These are phyloP conservation scores for Octomys mimax DNA, from an alignment of 2,797 vertebrate species.

Conservation along the genomic window DNA sequence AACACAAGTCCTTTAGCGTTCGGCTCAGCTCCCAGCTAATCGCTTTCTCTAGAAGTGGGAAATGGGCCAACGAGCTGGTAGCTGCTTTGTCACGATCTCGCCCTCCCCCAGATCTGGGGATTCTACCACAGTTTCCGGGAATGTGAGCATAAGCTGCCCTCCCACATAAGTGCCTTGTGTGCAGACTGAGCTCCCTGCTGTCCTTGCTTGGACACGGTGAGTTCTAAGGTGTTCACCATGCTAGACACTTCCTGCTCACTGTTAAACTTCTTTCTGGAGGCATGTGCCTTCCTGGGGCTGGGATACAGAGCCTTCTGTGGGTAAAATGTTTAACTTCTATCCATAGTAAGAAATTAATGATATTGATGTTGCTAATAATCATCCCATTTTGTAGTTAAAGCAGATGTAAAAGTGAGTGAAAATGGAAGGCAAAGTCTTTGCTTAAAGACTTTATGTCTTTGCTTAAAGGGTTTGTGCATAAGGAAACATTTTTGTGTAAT, in stretches of 20 bases:
- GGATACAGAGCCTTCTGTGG: neutral
- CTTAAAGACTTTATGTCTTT: neutral
- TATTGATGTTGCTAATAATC: neutral
- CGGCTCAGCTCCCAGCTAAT: neutral
- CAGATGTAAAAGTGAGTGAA: neutral
- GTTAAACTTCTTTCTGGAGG: neutral
- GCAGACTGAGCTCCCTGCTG: neutral
- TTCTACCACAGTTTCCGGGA: neutral
- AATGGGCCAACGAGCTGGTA: neutral
- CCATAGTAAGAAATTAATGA: neutral
- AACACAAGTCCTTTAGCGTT: neutral
- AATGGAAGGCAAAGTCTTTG: neutral
- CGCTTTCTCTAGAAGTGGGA: conserved; percentile 35
- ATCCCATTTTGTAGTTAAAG: neutral
- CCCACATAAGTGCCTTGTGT: neutral
- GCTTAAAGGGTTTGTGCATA: neutral
- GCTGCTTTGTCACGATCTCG: neutral
- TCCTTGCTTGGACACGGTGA: neutral
- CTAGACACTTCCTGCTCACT: neutral
- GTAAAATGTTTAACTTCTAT: neutral
- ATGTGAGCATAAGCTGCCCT: neutral
- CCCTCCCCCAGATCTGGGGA: neutral
- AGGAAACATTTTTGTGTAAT: neutral
- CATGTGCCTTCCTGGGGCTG: neutral
- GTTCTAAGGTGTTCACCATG: neutral